A percentile compares a stretch with the other conserved stretches of the same genome.
Evolutionary conservation across 2,113 vertebrate genomes (phyloP).

Genomic region (Rhinolophus ferrumequinum): DNA sequence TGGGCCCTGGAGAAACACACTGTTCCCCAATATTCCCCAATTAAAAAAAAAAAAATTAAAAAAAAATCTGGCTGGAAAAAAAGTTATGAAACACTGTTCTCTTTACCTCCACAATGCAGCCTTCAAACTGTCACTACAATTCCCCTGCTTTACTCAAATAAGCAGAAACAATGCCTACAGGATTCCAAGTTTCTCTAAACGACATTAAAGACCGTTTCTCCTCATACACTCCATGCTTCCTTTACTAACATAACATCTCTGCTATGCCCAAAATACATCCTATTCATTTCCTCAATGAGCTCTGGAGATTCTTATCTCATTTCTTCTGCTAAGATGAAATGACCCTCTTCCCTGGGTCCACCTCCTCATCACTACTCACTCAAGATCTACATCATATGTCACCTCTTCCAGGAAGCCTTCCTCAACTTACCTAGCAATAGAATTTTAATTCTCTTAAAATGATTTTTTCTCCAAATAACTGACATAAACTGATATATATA

Average conservation of each 20-base stretch:
- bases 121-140: conserved; percentile 2
- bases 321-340: conserved; percentile 43
- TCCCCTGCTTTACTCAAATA: not conserved
- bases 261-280: not conserved
- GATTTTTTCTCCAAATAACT: conserved; percentile 28
- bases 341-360: not conserved
- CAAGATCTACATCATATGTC: not conserved
- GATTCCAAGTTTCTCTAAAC: conserved; percentile 40
- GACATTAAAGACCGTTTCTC: not conserved
- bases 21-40: no score
- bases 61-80: conserved; percentile 1
- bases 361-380: not conserved
- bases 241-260: not conserved
- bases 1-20: no score
- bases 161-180: not conserved
- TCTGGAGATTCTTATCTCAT: not conserved
- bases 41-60: no score
- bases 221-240: not conserved
- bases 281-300: not conserved
- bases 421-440: not conserved
- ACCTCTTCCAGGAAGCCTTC: not conserved
- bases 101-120: not conserved
- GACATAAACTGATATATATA: not conserved
- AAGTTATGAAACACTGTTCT: not conserved
- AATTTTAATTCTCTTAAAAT: conserved; percentile 41